Base-by-base conservation (phyloP, 2,113 vertebrate genomes). In the Myotis brandtii region DNA sequence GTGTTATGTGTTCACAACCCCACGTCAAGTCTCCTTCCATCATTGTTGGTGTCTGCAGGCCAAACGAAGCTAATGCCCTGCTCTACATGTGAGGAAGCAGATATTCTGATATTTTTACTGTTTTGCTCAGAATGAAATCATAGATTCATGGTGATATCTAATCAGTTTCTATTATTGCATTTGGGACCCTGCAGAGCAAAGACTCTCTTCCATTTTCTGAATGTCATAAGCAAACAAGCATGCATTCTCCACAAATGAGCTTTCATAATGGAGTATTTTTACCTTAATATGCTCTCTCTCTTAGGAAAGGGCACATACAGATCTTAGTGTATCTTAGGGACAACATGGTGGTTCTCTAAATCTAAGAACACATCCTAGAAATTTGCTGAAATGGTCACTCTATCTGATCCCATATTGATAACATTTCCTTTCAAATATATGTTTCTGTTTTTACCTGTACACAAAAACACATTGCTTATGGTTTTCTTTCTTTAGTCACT, bases 401-500 rank as follows among this genome's bases (percentile, higher is more conserved):
- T 87, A 69, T 64, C 54, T 77, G 46, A 82, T 62, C 14, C 17
- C 27, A 37, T 73, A 64, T 86, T 72, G 76, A 52, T 40, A 66
- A 50, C 5, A 59, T 77, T 67, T 70, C 32, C 16, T 54, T 93
- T 85, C 25, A 92, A 94, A 66, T 67, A 56, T 59, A n/a, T 64
- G 5, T 7, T 85, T 96, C 34, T 83, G 7, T 30, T 77, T 94
- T 94, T 87, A 20, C 37, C 40, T 73, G 52, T 4, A 89, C 4
- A 89, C 6, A 75, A 37, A 82, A 80, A 93, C 40, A 18, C 25
- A 92, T 21, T 30, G 64, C 30, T 20, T 66, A 4, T 32, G 1
- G 7, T 59, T 94, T 76, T 80, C 20, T 8, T 83, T 85, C 20
- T 87, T 32, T 67, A 50, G 25, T 81, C 67, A 94, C 77, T 80